Base-by-base conservation (phyloP, 2,888 invertebrate genomes). In the Poecilobothrus nobilitatus region DNA sequence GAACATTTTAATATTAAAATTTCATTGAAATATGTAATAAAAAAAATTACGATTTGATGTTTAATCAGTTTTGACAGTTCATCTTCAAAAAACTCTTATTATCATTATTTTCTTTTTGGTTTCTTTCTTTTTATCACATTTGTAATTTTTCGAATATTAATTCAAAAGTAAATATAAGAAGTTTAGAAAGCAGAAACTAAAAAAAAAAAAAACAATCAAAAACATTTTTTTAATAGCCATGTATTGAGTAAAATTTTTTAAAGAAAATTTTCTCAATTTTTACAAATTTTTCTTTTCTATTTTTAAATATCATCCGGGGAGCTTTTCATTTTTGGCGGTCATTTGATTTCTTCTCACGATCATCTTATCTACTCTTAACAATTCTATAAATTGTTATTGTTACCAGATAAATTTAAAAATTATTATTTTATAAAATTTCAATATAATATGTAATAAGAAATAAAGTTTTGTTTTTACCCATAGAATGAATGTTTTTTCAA, bases 291-390 rank as follows among this genome's bases (percentile, higher is more conserved):
- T 18, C 15, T 53, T 53, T 53, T 53, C 53, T 53, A 53, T 53
- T 53, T 53, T 18, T 53, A 53, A 53, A 53, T 18, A 53, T 53
- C 15, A 18, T 53, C 53, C n/a, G 53, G 53, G 53, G 53, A 53
- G 53, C 53, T 53, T 53, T 53, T 53, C 2, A 53, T 18, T 37
- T 53, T 53, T 53, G 53, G 53, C 53, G 53, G 53, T 53, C 53
- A 18, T 53, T 53, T 18, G 2, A 53, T 53, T 53, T 9, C 18
- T 53, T 18, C 15, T 53, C 53, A 18, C 15, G 53, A 53, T 53
- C 53, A 53, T 53, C 53, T 53, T 53, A 15, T 53, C 53, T 53
- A n/a, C 53, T 53, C 53, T 53, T 53, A 53, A 53, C 18, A 53
- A 53, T 5, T 6, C 18, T 18, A 53, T 53, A 18, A 53, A 18